Percentiles rank a stretch among this genome's conserved stretches.
Conservation (phyloP, 92 coral and sea anemone species). For the Actinernus sp. region DNA sequence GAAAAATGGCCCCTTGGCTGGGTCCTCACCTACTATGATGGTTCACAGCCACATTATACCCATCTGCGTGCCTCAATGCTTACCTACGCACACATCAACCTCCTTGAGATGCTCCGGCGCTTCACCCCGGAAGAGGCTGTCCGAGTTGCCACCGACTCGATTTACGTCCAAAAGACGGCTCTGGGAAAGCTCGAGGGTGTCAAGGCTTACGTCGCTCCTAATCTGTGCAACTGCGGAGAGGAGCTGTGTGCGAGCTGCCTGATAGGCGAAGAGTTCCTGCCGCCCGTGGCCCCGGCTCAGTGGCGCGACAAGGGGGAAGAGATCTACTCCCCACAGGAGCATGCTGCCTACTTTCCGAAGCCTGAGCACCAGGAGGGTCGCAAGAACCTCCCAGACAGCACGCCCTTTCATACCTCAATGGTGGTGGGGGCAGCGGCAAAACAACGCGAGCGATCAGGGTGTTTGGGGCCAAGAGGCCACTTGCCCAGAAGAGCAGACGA, state of each 20-base stretch:
- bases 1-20: slow-evolving; percentile 2
- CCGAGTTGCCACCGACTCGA: too few species aligned
- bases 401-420: slow-evolving; percentile 1
- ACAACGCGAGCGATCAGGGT: slow-evolving; percentile 9
- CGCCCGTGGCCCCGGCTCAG: slow-evolving; percentile 1
- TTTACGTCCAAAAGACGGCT: not conserved
- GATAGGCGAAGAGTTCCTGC: too few species aligned
- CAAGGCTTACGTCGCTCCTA: too few species aligned
- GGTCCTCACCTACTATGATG: too few species aligned
- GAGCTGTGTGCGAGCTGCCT: too few species aligned
- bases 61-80: slow-evolving; percentile 18
- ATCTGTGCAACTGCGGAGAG: too few species aligned
- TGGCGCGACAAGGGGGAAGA: too few species aligned
- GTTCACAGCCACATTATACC: too few species aligned
- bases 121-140: not conserved
- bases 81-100: slow-evolving; percentile 1
- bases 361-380: not conserved
- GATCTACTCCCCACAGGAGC: not conserved
- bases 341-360: not conserved
- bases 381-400: not conserved
- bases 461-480: not conserved
- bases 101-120: not conserved
- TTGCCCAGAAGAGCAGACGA: too few species aligned
- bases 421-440: slow-evolving; percentile 17
- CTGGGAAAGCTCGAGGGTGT: not conserved